A percentile compares a stretch with the other conserved stretches of the same genome.
Evolutionary conservation across 2,888 invertebrate genomes (phyloP).

Genomic region (Trypoxylon attenuatum): DNA sequence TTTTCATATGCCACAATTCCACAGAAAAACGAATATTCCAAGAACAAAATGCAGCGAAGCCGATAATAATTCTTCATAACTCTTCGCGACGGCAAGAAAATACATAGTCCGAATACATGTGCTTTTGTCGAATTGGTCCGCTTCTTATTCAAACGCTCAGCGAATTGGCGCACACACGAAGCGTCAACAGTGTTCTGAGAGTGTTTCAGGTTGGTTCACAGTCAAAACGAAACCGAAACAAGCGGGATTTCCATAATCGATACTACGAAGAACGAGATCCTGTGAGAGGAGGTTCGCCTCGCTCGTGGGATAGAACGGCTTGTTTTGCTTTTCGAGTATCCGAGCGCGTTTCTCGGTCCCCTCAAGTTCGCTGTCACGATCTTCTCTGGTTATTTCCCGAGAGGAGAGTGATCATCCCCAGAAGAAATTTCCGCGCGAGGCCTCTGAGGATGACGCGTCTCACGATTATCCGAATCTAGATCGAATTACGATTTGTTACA

Average conservation of each 20-base stretch:
- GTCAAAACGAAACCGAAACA: too few species aligned
- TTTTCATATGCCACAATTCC: too few species aligned
- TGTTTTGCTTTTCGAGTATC: constrained; percentile 24
- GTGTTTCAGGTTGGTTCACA: too few species aligned
- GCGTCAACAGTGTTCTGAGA: too few species aligned
- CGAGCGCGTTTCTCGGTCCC: background rate
- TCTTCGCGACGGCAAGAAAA: too few species aligned
- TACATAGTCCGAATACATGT: too few species aligned
- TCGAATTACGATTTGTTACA: constrained; percentile 41
- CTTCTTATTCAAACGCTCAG: too few species aligned
- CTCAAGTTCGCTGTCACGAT: constrained; percentile 31
- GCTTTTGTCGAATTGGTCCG: too few species aligned
- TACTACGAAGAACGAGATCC: constrained; percentile 25
- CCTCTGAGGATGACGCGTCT: constrained; percentile 15
- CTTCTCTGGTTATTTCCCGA: constrained; percentile 52
- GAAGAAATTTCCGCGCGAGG: constrained; percentile 42
- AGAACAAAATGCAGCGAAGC: too few species aligned
- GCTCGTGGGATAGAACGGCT: constrained; percentile 17
- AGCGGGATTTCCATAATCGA: constrained; percentile 58
- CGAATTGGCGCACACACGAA: too few species aligned
- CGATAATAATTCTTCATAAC: too few species aligned
- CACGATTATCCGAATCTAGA: constrained; percentile 37
- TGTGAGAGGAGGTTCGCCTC: constrained; percentile 15
- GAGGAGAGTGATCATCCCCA: constrained; percentile 47
- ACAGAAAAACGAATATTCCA: too few species aligned